Base-by-base conservation (phyloP, 2,797 vertebrate species). In the Xyrichtys novacula region DNA sequence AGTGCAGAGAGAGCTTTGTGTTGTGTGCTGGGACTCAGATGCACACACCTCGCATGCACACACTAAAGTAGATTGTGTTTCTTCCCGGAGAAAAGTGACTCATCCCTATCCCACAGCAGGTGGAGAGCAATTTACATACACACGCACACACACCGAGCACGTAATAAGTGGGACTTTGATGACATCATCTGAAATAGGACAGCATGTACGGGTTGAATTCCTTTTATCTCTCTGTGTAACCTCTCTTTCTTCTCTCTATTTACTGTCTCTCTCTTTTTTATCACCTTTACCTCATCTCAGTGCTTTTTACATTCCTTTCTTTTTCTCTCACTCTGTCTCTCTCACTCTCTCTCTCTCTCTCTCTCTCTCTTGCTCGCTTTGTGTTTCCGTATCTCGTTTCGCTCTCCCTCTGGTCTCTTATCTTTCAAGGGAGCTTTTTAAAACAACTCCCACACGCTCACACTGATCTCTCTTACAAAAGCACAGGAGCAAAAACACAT, bases 391-490 rank as follows among this genome's bases (percentile, higher is more conserved):
- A 36, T 78, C 53, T 67, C 42, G 65, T 66, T 72, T 63, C 57
- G 44, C 31, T 56, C 48, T 47, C 68, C 77, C 69, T 48, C 67
- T 46, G 63, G 38, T 61, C 72, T 88, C 65, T 85, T 85, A 82
- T 91, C 76, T 81, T 83, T 76, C 76, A 71, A 68, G 43, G 67
- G 74, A 78, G 78, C 64, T 60, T 85, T 87, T 85, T 71, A 63
- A 85, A 87, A 83, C 57, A 74, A 74, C 85, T 82, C 85, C 85
- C 80, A 84, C 86, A 77, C 54, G 49, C 42, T 75, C 49, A 71
- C 62, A 77, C 65, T 83, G 74, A 85, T 85, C 60, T 75, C 22
- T 77, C 65, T 72, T 48, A 73, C 54, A 80, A 78, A 83, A 69
- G 65, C 80, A 68, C 28, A 58, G 43, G 32, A 38, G 38, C 22